A percentile compares a stretch with the other conserved stretches of the same genome.
Evolutionary conservation across 2,888 invertebrate species (phyloP).

Genomic region (Cryptus armator): DNA sequence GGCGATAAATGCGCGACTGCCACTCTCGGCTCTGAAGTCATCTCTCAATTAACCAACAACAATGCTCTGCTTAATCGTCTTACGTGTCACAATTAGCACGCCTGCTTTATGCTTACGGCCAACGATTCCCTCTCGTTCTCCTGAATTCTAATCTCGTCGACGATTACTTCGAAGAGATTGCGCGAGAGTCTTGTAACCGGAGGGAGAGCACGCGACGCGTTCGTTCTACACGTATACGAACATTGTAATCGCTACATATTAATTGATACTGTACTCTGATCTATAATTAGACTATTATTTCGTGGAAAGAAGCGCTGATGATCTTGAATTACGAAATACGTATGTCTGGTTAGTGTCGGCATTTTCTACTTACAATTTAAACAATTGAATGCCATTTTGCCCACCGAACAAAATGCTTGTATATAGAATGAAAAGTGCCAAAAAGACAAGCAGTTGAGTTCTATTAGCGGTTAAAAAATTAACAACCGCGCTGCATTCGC

Average conservation of each 20-base stretch:
- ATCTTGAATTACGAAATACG: slow-evolving; percentile 10
- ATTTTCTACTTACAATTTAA: neutral
- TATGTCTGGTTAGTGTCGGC: neutral
- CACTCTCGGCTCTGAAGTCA: slow-evolving; percentile 76
- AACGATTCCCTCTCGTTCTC: slow-evolving; percentile 22
- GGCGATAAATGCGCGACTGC: slow-evolving; percentile 64
- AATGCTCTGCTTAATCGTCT: slow-evolving; percentile 80
- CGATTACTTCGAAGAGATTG: slow-evolving; percentile 59
- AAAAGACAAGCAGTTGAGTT: neutral
- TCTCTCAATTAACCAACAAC: slow-evolving; percentile 82
- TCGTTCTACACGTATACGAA: neutral
- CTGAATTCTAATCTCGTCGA: slow-evolving; percentile 29
- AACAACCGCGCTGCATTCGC: too few relatives aligned
- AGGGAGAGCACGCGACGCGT: neutral
- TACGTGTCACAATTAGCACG: slow-evolving; percentile 82
- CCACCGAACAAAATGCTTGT: neutral
- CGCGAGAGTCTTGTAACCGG: slow-evolving; percentile 7
- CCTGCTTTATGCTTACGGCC: slow-evolving; percentile 60
- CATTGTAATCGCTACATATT: slow-evolving; percentile 23
- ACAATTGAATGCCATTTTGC: neutral
- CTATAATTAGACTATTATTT: slow-evolving; percentile 4
- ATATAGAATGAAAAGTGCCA: neutral
- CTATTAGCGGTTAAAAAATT: too few relatives aligned
- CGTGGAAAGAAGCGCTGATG: slow-evolving; percentile 14
- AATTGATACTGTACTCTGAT: slow-evolving; percentile 23